Conservation (phyloP, 2,797 vertebrate genomes). For the Odontamblyopus rebecca region DNA sequence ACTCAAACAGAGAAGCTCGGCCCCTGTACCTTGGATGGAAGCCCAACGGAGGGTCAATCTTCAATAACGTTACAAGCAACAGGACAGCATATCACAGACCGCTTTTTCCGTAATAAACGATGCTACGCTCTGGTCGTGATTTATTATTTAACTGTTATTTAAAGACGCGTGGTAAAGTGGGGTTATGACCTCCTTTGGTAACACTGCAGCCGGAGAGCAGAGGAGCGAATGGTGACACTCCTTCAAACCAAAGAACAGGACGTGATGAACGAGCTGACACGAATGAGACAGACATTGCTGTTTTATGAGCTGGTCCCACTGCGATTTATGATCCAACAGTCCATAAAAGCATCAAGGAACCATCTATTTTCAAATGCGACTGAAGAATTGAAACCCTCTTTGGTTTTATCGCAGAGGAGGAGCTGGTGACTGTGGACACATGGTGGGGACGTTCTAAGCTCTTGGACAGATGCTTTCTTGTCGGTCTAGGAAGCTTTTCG, state of each 20-base stretch:
- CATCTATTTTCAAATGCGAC: no score
- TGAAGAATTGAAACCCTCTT: no score
- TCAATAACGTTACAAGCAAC: not conserved
- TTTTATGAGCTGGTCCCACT: not conserved
- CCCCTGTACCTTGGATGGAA: not conserved
- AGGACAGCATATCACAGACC: not conserved
- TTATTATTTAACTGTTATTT: slow-evolving; percentile 1
- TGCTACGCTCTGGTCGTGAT: not conserved
- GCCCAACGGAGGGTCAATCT: not conserved
- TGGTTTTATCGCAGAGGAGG: no score
- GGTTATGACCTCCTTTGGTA: not conserved
- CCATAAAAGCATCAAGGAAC: no score
- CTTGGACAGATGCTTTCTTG: no score
- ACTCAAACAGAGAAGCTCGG: not conserved
- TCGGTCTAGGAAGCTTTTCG: no score
- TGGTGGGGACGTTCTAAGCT: no score
- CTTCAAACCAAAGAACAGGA: not conserved
- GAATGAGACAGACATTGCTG: not conserved
- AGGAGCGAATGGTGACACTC: not conserved
- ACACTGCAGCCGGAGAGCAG: not conserved
- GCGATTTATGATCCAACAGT: not conserved
- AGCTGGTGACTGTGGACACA: no score
- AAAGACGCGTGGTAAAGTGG: not conserved
- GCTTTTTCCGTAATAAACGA: not conserved
- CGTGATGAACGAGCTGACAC: not conserved